Base-by-base conservation (phyloP, 1,140 invertebrate species). In the Drosophila hydei region DNA sequence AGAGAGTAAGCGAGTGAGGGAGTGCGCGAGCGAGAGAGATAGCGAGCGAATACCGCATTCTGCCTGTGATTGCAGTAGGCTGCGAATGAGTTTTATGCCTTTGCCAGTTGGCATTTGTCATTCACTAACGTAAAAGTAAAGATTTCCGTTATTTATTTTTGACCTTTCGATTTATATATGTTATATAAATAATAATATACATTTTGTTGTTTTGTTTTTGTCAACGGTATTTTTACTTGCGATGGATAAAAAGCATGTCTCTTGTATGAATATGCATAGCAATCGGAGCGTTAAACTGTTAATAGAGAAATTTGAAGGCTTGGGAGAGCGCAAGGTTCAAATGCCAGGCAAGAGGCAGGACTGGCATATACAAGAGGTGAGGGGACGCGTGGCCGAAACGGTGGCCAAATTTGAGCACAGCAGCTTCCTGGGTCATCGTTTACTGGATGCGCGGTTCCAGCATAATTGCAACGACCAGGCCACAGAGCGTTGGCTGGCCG, bases 351-450 rank as follows among this genome's bases (percentile, higher is more conserved):
- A 19, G 6, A 12, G 14, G 3, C n/a, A 19, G 8, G 62, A 36
- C 9, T 56, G 40, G 51, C 4, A 45, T n/a, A 14, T 47, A 0
- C 9, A 33, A 4, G 12, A 3, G 3, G 4, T 45, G 2, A 16
- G n/a, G 0, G 61, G 68, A 7, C 38, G 54, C 2, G 68, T 71
- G 1, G 68, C 68, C 14, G n/a, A 43, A 3, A 58, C 45, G 1
- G 25, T 65, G 11, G 61, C 68, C 36, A 71, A 56, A 21, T 56
- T 71, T 6, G 68, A 71, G 50, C 21, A 48, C 3, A 40, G n/a
- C 6, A 16, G 25, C 6, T 33, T 30, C 23, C n/a, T 38, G 1
- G 8, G 19, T 0, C 43, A 47, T 3, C 11, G 16, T 2, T 11
- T 9, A 11, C 1, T 9, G 7, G 21, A 14, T 12, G 12, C 14